Conservation (phyloP, 2,113 vertebrate genomes). For the Misgurnus mizolepis region DNA sequence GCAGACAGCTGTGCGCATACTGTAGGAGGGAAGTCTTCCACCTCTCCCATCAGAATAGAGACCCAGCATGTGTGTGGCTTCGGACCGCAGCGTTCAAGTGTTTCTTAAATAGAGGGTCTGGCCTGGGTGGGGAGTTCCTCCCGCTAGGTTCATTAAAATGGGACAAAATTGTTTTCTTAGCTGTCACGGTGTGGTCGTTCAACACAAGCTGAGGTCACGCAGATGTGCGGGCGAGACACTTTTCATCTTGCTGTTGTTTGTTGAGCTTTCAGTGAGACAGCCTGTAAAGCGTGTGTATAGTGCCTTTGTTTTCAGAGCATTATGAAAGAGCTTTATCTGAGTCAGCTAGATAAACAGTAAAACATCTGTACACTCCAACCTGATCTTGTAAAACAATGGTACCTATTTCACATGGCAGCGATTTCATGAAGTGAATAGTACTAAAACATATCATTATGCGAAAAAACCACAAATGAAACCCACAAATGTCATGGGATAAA, state of each 20-base stretch:
- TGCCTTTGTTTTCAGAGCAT: slow-evolving; percentile 8
- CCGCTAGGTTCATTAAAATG: slow-evolving; percentile 35
- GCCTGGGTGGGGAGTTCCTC: slow-evolving; percentile 41
- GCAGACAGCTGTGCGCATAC: slow-evolving; percentile 46
- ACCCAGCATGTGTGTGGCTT: slow-evolving; percentile 37
- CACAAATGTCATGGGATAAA: no score
- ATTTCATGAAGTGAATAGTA: no score
- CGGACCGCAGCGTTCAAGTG: slow-evolving; percentile 25
- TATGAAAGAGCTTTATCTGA: neutral
- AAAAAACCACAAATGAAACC: no score
- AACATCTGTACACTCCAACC: neutral
- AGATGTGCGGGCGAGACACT: slow-evolving; percentile 46
- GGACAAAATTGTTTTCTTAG: slow-evolving; percentile 40
- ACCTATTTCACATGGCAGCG: no score
- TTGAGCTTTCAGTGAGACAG: slow-evolving; percentile 22
- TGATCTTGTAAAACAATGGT: no score
- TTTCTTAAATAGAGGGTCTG: slow-evolving; percentile 1
- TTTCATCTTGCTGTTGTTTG: slow-evolving; percentile 34
- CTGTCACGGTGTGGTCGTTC: slow-evolving; percentile 14
- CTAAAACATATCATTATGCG: no score
- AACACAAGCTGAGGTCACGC: slow-evolving; percentile 19
- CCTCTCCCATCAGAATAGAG: slow-evolving; percentile 21
- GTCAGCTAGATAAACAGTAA: neutral
- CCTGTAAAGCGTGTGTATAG: slow-evolving; percentile 11
- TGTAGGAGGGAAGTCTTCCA: slow-evolving; percentile 10